These are phyloP conservation scores for Penaeus monodon DNA, from an alignment of 2,888 invertebrate species.

Conservation along the genomic window DNA sequence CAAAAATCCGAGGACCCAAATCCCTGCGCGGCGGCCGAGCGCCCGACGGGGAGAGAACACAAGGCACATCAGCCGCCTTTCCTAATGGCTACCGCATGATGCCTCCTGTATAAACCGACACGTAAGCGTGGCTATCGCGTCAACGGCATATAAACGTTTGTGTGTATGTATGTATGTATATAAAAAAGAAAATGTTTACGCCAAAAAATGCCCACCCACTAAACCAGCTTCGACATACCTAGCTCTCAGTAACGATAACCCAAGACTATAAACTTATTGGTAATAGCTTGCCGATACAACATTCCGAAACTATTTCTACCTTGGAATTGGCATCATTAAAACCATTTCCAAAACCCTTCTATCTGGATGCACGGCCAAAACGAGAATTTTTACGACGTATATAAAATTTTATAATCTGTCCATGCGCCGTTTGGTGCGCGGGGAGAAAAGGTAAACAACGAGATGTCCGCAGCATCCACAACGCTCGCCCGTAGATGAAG, in stretches of 20 bases:
- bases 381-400: conserved; percentile 57
- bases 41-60: too few species aligned
- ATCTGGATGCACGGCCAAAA: conserved; percentile 53
- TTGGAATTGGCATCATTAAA: conserved; percentile 56
- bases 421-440: conserved; percentile 49
- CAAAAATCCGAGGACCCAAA: too few species aligned
- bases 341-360: conserved; percentile 59
- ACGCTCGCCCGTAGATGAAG: conserved; percentile 1
- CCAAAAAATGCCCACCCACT: conserved; percentile 9
- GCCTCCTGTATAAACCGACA: too few species aligned
- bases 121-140: too few species aligned
- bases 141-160: too few species aligned
- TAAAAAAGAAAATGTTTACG: not conserved
- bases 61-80: too few species aligned
- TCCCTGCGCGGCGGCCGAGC: too few species aligned
- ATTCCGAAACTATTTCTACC: conserved; percentile 55
- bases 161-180: too few species aligned
- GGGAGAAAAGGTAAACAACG: conserved; percentile 29
- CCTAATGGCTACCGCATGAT: too few species aligned
- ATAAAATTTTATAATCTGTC: conserved; percentile 60
- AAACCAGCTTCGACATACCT: conserved; percentile 25
- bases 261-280: conserved; percentile 56
- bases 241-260: conserved; percentile 43
- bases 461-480: conserved; percentile 12
- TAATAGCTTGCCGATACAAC: conserved; percentile 56